Base-by-base conservation (phyloP, 2,888 invertebrate species). In the Drosophila eohydei region DNA sequence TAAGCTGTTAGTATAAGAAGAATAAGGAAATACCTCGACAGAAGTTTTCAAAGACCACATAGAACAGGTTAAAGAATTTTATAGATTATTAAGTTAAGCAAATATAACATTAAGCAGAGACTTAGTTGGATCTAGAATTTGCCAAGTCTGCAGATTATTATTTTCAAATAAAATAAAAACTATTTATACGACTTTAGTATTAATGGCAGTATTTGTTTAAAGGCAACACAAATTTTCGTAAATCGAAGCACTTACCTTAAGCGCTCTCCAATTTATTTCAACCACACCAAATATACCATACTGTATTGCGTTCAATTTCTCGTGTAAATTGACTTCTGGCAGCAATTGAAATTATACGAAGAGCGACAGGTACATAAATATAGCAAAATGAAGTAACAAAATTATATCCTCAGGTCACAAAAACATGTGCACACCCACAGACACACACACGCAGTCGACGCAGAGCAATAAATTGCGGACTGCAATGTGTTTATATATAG, bases 401-500 rank as follows among this genome's bases (percentile, higher is more conserved):
- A 70, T 71, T 62, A 74, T 75, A 70, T 74, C 70, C 75, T 50
- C 70, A 67, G 72, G 78, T 72, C 63, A 71, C 55, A 54, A 52
- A 59, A 62, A 52, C 38, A 52, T 38, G n/a, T n/a, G 7, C 36
- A 46, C 36, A 59, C 61, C 57, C 32, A 59, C 50, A 36, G 32
- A 36, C 34, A 54, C 32, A 60, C 26, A 34, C 48, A 36, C 28
- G 50, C 30, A 30, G 38, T 8, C 34, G 38, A 34, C 51, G 11
- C 26, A 43, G 32, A 41, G 61, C 74, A 71, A 77, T 81, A 82
- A 86, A 79, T 81, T 81, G 66, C 65, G 5, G 65, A 57, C 51
- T 68, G 78, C 74, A 80, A 59, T 68, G 71, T 75, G 65, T 63
- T 78, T 67, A 68, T 71, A 62, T 74, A 54, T 70, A 71, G 80